Evolutionary conservation across 2,113 vertebrate species (phyloP).

Genomic region (Cariama cristata): DNA sequence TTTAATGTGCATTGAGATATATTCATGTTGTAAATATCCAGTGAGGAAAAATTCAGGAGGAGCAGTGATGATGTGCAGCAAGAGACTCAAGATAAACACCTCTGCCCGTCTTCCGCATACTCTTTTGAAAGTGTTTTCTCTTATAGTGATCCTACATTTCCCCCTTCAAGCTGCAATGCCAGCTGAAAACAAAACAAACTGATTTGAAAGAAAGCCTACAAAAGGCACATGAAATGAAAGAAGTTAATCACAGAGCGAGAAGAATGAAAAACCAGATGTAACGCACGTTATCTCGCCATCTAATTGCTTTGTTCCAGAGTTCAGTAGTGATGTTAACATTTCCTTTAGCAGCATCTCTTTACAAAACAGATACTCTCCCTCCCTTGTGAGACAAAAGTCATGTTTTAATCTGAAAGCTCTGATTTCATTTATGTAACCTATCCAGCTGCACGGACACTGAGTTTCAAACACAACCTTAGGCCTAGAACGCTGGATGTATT

Average conservation of each 20-base stretch:
- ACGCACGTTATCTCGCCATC: background rate
- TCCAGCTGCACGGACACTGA: background rate
- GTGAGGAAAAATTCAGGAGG: background rate
- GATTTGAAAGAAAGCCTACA: background rate
- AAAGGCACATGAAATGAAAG: background rate
- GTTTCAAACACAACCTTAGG: background rate
- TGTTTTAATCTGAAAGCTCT: background rate
- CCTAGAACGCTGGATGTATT: background rate
- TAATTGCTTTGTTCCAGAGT: background rate
- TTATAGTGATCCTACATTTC: background rate
- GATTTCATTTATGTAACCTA: background rate
- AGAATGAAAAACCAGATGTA: background rate
- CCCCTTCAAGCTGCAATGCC: background rate
- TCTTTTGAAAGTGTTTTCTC: background rate
- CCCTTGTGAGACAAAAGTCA: background rate
- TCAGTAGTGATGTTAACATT: background rate
- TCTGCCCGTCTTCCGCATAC: background rate
- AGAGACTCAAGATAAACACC: background rate
- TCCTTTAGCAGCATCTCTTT: background rate
- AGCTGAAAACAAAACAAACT: rapidly evolving
- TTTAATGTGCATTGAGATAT: rapidly evolving
- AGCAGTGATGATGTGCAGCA: background rate
- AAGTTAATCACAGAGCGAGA: background rate
- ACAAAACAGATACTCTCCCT: background rate
- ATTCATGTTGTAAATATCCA: rapidly evolving